Conservation (phyloP, 2,797 vertebrate species). For the Sebastiscus albofasciatus region DNA sequence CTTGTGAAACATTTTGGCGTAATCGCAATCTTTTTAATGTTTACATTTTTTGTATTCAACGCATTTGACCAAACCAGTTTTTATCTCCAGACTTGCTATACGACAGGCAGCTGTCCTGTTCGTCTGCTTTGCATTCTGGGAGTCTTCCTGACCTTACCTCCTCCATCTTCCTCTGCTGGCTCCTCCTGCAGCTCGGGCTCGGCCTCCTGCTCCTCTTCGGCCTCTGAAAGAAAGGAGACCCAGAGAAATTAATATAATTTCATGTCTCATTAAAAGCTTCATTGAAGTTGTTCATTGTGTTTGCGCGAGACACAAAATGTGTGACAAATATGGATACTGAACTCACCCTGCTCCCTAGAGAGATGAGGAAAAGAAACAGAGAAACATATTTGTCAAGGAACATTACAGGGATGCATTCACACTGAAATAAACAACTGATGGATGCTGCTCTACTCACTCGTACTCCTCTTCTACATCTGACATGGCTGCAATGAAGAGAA, state of each 20-base stretch:
- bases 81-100: neutral
- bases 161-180: conserved; percentile 50
- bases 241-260: neutral
- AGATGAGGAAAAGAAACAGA: neutral
- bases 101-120: neutral
- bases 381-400: neutral
- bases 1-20: neutral
- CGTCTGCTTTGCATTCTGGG: neutral
- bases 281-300: neutral
- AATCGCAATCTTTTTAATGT: neutral
- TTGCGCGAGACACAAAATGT: neutral
- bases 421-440: neutral
- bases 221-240: conserved; percentile 38
- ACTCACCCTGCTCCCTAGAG: conserved; percentile 79
- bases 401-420: neutral
- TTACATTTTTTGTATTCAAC: neutral
- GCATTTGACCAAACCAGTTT: neutral
- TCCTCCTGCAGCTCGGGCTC: conserved; percentile 53
- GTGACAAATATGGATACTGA: neutral
- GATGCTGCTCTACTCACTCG: conserved; percentile 66
- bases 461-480: conserved; percentile 78
- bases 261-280: neutral
- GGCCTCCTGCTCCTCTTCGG: conserved; percentile 55
- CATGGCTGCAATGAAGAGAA: conserved; percentile 65
- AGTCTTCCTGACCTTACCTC: conserved; percentile 40